These are phyloP conservation scores for Pseudoips prasinana DNA, from an alignment of 2,888 invertebrate species.

Conservation along the genomic window DNA sequence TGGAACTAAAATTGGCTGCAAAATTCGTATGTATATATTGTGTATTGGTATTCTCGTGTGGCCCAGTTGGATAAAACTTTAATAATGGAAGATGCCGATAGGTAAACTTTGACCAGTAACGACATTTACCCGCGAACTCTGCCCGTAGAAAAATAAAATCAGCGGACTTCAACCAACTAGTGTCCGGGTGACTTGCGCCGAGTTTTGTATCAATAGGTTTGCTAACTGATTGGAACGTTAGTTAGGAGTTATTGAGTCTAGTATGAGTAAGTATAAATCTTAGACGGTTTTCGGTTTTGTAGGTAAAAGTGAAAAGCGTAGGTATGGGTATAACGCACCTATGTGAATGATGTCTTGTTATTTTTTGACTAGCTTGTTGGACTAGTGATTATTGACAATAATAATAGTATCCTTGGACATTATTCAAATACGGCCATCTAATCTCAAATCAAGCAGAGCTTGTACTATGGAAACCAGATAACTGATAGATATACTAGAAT, in stretches of 20 bases:
- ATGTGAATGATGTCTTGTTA: too few relatives aligned
- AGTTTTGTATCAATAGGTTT: constrained; percentile 23
- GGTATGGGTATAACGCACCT: too few relatives aligned
- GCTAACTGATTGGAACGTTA: constrained; percentile 11
- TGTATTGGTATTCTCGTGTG: constrained; percentile 44
- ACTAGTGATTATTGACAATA: too few relatives aligned
- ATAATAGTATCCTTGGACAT: too few relatives aligned
- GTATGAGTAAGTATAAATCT: too few relatives aligned
- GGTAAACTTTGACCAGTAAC: constrained; percentile 54
- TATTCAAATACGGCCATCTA: too few relatives aligned
- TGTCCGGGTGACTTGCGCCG: constrained; percentile 10
- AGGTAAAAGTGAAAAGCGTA: too few relatives aligned
- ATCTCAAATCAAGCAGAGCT: too few relatives aligned
- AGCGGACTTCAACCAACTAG: constrained; percentile 40
- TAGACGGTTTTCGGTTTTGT: too few relatives aligned
- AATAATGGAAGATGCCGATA: constrained; percentile 64
- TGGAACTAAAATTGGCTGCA: constrained; percentile 29
- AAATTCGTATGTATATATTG: constrained; percentile 47
- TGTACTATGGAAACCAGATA: too few relatives aligned
- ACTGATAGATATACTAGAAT: too few relatives aligned
- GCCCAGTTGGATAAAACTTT: constrained; percentile 63
- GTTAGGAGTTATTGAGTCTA: constrained; percentile 2
- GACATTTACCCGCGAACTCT: constrained; percentile 52
- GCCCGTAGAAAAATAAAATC: constrained; percentile 53
- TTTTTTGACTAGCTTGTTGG: too few relatives aligned